Conservation (phyloP, 2,888 invertebrate species). For the Ormia ochracea region DNA sequence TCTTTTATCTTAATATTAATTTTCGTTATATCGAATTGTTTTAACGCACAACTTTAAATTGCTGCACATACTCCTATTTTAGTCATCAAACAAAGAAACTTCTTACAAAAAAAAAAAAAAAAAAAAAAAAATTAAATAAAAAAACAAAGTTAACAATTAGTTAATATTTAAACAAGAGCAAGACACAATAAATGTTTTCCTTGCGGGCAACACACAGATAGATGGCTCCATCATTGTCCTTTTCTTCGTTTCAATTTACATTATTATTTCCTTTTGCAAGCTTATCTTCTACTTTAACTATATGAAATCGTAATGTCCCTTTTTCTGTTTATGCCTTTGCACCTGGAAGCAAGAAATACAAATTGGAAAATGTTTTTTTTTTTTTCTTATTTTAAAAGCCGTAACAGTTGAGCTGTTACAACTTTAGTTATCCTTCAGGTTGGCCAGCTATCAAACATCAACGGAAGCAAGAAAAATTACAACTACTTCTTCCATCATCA, state of each 20-base stretch:
- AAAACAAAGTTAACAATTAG: too few relatives aligned
- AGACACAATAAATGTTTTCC: neutral
- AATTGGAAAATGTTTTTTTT: slow-evolving; percentile 15
- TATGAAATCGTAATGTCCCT: slow-evolving; percentile 35
- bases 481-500: slow-evolving; percentile 40
- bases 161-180: neutral
- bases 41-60: too few relatives aligned
- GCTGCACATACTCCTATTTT: too few relatives aligned
- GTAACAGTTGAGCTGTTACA: neutral
- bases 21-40: too few relatives aligned
- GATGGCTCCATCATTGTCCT: neutral
- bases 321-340: slow-evolving; percentile 22
- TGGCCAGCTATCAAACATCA: neutral
- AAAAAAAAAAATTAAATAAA: too few relatives aligned
- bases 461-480: neutral
- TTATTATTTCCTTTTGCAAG: neutral
- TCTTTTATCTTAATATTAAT: too few relatives aligned
- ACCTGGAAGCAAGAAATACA: slow-evolving; percentile 55
- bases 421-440: neutral
- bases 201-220: neutral
- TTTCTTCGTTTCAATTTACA: neutral
- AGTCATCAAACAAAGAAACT: too few relatives aligned
- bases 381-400: neutral
- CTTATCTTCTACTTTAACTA: neutral
- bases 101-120: too few relatives aligned